A percentile compares a stretch with the other conserved stretches of the same genome.
Evolutionary conservation across 2,113 vertebrate genomes (phyloP).

Genomic region (Psephotus haematonotus): DNA sequence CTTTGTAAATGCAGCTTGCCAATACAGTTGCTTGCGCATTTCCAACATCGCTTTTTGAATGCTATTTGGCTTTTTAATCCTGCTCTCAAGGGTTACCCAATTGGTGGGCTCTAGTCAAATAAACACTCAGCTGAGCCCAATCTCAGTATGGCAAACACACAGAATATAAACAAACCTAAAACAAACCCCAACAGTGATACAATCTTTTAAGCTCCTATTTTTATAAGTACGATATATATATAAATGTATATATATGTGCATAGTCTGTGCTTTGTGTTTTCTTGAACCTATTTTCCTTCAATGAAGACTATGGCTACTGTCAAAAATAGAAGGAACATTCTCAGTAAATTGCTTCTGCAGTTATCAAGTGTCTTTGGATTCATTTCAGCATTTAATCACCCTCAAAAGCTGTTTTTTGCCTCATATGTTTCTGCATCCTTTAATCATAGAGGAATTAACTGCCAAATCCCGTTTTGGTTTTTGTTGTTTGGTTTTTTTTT

Average conservation of each 20-base stretch:
- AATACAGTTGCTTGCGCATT: background rate
- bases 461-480: background rate
- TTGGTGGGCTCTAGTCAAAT: background rate
- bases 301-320: background rate
- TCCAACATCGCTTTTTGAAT: background rate
- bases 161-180: background rate
- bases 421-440: conserved; percentile 27
- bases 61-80: background rate
- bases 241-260: background rate
- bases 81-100: background rate
- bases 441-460: conserved; percentile 44
- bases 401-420: conserved; percentile 1
- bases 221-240: background rate
- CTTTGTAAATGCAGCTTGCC: background rate
- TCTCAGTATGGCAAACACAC: background rate
- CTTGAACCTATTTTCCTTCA: background rate
- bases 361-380: conserved; percentile 25
- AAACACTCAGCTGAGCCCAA: background rate
- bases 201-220: background rate
- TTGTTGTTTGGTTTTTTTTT: background rate
- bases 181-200: background rate
- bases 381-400: conserved; percentile 38
- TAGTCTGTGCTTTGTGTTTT: background rate
- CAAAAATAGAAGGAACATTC: background rate
- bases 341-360: background rate